These are phyloP conservation scores for Trichogramma evanescens DNA, from an alignment of 2,888 invertebrate species.

Conservation along the genomic window DNA sequence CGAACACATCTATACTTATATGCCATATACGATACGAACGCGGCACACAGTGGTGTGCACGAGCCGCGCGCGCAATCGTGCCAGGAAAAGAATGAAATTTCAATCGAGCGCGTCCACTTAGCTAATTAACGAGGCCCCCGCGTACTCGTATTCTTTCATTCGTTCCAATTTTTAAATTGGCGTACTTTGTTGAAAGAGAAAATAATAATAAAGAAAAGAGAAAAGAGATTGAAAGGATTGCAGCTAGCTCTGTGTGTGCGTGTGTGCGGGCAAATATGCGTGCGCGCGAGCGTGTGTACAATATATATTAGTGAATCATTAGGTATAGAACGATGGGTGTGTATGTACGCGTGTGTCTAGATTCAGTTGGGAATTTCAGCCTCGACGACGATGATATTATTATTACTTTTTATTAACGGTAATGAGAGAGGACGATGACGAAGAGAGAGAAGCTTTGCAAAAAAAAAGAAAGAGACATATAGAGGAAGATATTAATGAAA, in stretches of 20 bases:
- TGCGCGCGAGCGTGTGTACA: neutral
- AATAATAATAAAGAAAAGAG: neutral
- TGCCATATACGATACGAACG: no score
- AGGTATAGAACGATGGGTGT: neutral
- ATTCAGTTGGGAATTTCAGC: no score
- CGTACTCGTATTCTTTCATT: neutral
- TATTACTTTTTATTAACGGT: no score
- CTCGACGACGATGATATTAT: no score
- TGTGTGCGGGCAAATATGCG: neutral
- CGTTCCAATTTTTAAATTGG: conserved; percentile 18
- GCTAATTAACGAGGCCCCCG: conserved; percentile 16
- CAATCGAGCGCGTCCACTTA: conserved; percentile 13
- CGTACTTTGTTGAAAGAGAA: neutral
- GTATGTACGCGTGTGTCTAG: neutral
- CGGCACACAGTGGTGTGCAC: no score
- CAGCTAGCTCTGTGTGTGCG: neutral
- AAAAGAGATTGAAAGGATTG: neutral
- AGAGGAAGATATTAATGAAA: no score
- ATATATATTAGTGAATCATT: conserved; percentile 3
- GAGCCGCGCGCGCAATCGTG: no score
- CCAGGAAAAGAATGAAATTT: neutral
- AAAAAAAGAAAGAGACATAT: no score
- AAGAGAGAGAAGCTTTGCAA: no score
- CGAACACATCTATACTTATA: no score
- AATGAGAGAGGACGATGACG: no score